Conservation (phyloP, 2,113 vertebrate genomes). For the Sisor rabdophorus region DNA sequence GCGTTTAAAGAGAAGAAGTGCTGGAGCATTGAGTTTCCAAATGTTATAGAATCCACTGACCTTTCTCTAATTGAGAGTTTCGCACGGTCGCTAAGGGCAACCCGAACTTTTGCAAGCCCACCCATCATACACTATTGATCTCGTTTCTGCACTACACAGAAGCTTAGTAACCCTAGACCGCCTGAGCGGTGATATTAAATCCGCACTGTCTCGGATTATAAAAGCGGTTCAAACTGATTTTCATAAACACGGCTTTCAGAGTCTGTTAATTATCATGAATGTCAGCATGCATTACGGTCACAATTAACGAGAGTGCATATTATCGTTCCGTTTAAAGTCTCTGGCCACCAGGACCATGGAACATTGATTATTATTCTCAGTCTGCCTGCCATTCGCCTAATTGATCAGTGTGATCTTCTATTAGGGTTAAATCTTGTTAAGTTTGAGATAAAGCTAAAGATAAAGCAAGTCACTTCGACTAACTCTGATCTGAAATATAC, state of each 20-base stretch:
- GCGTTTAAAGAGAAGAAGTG: slow-evolving; percentile 8
- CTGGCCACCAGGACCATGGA: slow-evolving; percentile 11
- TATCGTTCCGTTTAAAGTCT: slow-evolving; percentile 23
- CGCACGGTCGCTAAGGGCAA: slow-evolving; percentile 35
- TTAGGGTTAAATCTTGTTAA: slow-evolving; percentile 17
- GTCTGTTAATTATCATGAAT: slow-evolving; percentile 44
- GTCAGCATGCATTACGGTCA: slow-evolving; percentile 46
- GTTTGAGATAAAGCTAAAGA: slow-evolving; percentile 2
- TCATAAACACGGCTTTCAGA: slow-evolving; percentile 46
- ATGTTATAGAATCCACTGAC: slow-evolving; percentile 36
- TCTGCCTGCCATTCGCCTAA: slow-evolving; percentile 9
- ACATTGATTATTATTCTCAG: slow-evolving; percentile 40
- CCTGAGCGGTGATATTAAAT: slow-evolving; percentile 17
- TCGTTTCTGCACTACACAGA: slow-evolving; percentile 14
- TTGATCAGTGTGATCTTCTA: slow-evolving; percentile 20
- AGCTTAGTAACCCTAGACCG: slow-evolving; percentile 8
- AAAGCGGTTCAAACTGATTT: slow-evolving; percentile 27
- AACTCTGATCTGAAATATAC: neutral
- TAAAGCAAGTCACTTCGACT: slow-evolving; percentile 6
- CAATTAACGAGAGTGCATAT: slow-evolving; percentile 46
- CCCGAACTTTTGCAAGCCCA: slow-evolving; percentile 24
- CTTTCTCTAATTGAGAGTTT: slow-evolving; percentile 44
- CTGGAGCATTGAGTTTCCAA: slow-evolving; percentile 23
- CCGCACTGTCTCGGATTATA: slow-evolving; percentile 23
- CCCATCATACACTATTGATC: slow-evolving; percentile 36